Base-by-base conservation (phyloP, 2,888 invertebrate genomes). In the Chesias legatella region DNA sequence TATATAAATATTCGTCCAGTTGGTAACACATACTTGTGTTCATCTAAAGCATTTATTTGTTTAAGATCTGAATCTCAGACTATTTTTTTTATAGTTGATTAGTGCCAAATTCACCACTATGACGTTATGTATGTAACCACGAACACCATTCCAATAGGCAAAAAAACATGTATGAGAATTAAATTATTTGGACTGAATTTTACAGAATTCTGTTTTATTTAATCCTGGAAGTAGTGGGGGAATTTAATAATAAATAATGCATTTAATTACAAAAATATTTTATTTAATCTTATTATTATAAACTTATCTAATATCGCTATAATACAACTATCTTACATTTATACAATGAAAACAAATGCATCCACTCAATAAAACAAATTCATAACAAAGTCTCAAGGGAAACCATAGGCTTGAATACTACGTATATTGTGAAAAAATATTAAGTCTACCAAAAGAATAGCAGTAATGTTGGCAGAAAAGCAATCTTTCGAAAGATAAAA, bases 111-210 rank as follows among this genome's bases (percentile, higher is more conserved):
- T 73, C 63, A 64, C 64, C 55, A 62, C 63, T 66, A 58, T 65
- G 69, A 63, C 62, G 58, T 72, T 44, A 17, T 17, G 66, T 66
- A 61, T 56, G 58, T 57, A 58, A 56, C 57, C 63, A 63, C 62
- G 61, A 61, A 72, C 73, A 74, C 66, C 84, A 86, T 88, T 86
- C 86, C 86, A 82, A 75, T 74, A 74, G 69, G 69, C 60, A 67
- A 70, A 61, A 67, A 63, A 67, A 68, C 73, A 68, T 73, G 70
- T 77, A 63, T 73, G 63, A 71, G 57, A 68, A 75, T 68, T 73
- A 75, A 78, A 84, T 77, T 74, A 78, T 83, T 83, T 85, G 78
- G 85, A 85, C 86, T 85, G 84, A 85, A 72, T 70, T 67, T 64
- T 59, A n/a, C n/a, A 61, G 28, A 33, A 24, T 38, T 45, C 58